Base-by-base conservation (phyloP, 1,140 invertebrate genomes). In the Drosophila watanabei region DNA sequence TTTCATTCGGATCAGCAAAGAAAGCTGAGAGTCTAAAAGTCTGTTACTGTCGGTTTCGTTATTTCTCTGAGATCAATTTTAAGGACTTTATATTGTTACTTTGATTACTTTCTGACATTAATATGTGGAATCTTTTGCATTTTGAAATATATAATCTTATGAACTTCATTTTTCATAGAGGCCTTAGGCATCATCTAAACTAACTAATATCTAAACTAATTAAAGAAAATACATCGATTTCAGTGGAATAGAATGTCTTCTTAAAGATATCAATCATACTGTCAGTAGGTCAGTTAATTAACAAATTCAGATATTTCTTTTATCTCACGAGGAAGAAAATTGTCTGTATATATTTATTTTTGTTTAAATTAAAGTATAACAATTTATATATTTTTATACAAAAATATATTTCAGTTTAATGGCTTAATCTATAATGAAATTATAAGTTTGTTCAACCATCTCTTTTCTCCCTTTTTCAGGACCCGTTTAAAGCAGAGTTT, bases 1-100 rank as follows among this genome's bases (percentile, higher is more conserved):
- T 58, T 69, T 69, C 24, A 28, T 69, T 69, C 3, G n/a, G 20
- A 45, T 46, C 10, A 8, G 28, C 32, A 39, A 20, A 37, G 52
- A 32, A 39, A 32, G 41, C 24, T 18, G 28, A 6, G 16, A 1
- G 5, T 35, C 10, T 56, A 35, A 35, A 18, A 10, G 32, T 10
- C 45, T 9, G 14, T 51, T 14, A 37, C 37, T 49, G 11, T 39
- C 9, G 35, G 33, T 18, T 30, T 18, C 8, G 20, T n/a, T 35
- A 37, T 41, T 41, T 37, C 54, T 57, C 14, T 11, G 14, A 11
- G 11, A 13, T 13, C 1, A 24, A 41, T 9, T 1, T 0, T 8
- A 0, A 24, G 8, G 33, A 20, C 33, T 16, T 39, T 56, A n/a
- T 5, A 39, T 9, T 39, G 13, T 0, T 20, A 5, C 2, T 24